Evolutionary conservation across 1,140 invertebrate species (phyloP), one percentile per base, ranked within the genome.

Genomic region (Physella acuta): DNA sequence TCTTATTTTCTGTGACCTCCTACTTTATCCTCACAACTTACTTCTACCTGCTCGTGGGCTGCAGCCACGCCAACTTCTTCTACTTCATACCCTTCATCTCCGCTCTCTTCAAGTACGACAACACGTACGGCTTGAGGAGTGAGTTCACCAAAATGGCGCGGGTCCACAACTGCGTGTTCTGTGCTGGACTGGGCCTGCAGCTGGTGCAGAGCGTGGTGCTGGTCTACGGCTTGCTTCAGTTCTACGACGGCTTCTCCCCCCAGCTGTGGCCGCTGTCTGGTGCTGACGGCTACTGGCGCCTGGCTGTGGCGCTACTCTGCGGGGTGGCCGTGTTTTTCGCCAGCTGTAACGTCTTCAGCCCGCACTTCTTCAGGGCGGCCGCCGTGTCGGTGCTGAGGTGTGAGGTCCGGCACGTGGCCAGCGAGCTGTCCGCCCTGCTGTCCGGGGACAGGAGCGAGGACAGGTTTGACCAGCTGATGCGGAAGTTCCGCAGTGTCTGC

Each of bases 311-410:
- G 3, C 28, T 64, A 2, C 2, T 64, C 33, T 31, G 34, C 1
- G 62, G 62, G 28, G 39, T 64, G 1, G 51, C 31, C 24, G 49
- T 64, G 14, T 64, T 64, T 49, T 64, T 53, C 28, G 62, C 62
- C 30, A 36, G 44, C 1, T 30, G 44, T 17, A 64, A 64, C 36
- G 31, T 26, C 39, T 64, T 51, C 34, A 49, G 62, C 11, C 14
- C 62, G 17, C 39, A 64, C 28, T 52, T 64, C 17, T 52, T 64
- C 28, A 31, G 62, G 2, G 49, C 44, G 1, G 49, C 20, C 14
- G 44, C 52, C 2, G 52, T 49, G 14, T 20, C 26, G 0, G 26
- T 64, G 44, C 17, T 64, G 24, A 8, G 37, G 16, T 28, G 30
- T 20, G 62, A 64, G 30, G 49, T 64, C 28, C 3, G 33, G 52